Base-by-base conservation (phyloP, 2,888 invertebrate genomes). In the Drosophila leonis region DNA sequence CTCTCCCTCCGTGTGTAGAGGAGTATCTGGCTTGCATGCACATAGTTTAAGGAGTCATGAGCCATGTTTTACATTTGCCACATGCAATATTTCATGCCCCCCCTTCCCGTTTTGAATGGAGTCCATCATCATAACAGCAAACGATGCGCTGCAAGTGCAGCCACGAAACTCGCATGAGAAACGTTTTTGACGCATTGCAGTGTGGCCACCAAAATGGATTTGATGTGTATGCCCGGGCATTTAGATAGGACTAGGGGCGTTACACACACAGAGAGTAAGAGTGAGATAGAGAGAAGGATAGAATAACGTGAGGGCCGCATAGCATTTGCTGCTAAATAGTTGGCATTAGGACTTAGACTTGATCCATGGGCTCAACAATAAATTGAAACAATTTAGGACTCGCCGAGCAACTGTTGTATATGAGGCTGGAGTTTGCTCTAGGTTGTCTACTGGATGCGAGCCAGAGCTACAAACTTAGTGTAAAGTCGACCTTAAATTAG, bases 181-280 rank as follows among this genome's bases (percentile, higher is more conserved):
- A 82, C 72, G 69, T 76, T 66, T 78, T 75, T 80, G 82, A 82
- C 82, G 82, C 86, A 82, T 82, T 83, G 86, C 82, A 83, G 82
- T 83, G 67, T 52, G 56, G 78, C 76, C 78, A 72, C 71, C 70
- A 59, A 78, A 78, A 79, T 80, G 80, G 52, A 81, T 69, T 80
- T 74, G 65, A 80, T 80, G 80, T 57, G 66, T 75, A 75, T 69
- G 75, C 52, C 62, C 60, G 48, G 31, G 64, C 75, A 68, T 76
- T 76, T 78, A 79, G 76, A 75, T 69, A 61, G 56, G 24, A 31
- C 41, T 33, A 55, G 35, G 48, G 54, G 27, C 39, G 46, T 48
- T 6, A 24, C 56, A 39, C 33, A 33, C 46, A 44, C n/a, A 10
- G 12, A 18, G 27, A 48, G 12, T 0, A 20, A 27, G n/a, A 51